Percentiles rank a stretch among this genome's conserved stretches.
phyloP scores from a whole-genome alignment of 2,113 vertebrate genomes.

The Alligator sinensis region DNA sequence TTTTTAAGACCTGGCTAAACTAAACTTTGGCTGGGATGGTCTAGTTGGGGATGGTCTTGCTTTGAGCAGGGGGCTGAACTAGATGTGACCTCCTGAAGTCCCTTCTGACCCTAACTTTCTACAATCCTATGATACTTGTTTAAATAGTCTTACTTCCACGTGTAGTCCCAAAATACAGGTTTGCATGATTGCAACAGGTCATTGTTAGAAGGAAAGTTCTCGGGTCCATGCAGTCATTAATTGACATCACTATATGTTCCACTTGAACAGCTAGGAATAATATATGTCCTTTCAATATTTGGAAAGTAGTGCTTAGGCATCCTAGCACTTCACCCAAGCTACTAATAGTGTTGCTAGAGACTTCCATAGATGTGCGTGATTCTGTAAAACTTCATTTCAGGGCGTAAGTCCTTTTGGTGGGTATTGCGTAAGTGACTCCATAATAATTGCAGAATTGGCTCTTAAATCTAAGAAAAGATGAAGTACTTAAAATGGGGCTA shows the following conservation, averaged over 20 bases:
- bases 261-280: neutral
- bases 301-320: neutral
- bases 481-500: conserved; percentile 12
- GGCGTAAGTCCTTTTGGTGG: neutral
- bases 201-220: neutral
- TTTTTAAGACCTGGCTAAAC: no score
- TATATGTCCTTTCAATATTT: neutral
- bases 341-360: neutral
- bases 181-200: neutral
- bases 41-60: no score
- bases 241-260: neutral
- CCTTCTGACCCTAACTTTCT: no score
- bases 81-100: no score
- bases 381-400: neutral
- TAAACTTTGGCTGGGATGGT: no score
- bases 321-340: accelerated
- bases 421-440: neutral
- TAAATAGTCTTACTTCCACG: neutral
- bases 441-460: conserved; percentile 34
- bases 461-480: conserved; percentile 31
- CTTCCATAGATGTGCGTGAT: neutral
- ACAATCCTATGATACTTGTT: no score
- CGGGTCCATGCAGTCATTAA: neutral
- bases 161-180: neutral
- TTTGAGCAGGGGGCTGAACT: no score